A percentile compares a stretch with the other conserved stretches of the same genome.
phyloP scores from a whole-genome alignment of 2,113 vertebrate genomes.

The Cryptotis parvus region DNA sequence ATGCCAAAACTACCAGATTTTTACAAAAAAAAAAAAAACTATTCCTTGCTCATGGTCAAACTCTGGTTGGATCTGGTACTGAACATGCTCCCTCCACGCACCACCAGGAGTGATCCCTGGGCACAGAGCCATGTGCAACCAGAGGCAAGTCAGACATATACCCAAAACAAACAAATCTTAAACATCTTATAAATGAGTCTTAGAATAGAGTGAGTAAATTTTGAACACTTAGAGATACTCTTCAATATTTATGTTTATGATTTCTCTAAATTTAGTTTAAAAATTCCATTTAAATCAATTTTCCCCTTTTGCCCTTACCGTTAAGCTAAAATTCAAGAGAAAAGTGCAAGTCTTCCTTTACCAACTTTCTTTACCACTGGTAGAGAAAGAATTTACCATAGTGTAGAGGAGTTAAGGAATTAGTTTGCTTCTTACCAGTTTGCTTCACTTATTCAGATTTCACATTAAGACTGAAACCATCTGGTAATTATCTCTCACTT shows the following conservation, averaged over 20 bases:
- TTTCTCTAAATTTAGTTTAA: not conserved
- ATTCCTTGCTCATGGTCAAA: too few species aligned
- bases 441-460: too few species aligned
- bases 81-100: too few species aligned
- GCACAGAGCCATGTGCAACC: too few species aligned
- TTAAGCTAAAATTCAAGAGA: conserved; percentile 28
- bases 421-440: too few species aligned
- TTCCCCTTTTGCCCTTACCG: not conserved
- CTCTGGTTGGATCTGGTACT: too few species aligned
- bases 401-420: too few species aligned
- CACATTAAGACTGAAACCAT: too few species aligned
- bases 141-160: too few species aligned
- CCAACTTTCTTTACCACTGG: not conserved
- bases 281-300: not conserved
- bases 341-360: not conserved
- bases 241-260: conserved; percentile 27
- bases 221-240: not conserved
- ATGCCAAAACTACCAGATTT: not conserved
- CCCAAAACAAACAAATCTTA: not conserved
- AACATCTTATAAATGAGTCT: not conserved
- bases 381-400: too few species aligned
- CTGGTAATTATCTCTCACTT: too few species aligned
- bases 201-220: not conserved
- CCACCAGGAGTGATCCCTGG: too few species aligned
- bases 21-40: not conserved